Conservation (phyloP, 2,888 invertebrate species). For the Fabriciana adippe region DNA sequence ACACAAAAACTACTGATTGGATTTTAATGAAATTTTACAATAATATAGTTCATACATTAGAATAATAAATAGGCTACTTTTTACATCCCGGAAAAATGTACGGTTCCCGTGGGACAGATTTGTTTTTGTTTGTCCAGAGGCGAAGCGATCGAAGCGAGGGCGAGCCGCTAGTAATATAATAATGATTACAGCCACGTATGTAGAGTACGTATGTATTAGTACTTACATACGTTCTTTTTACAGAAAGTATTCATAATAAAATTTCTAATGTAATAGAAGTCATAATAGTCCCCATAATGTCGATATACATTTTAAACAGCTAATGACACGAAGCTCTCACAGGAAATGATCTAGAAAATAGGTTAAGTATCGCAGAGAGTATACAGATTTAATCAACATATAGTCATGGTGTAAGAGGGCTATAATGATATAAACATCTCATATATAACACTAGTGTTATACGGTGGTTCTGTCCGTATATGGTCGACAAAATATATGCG, state of each 20-base stretch:
- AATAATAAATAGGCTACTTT: no score
- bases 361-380: constrained; percentile 13
- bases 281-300: not conserved
- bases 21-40: no score
- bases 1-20: no score
- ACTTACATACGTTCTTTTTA: no score
- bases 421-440: not conserved
- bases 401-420: constrained; percentile 6
- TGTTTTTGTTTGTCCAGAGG: no score
- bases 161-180: no score
- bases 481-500: not conserved
- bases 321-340: constrained; percentile 11
- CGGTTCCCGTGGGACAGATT: no score
- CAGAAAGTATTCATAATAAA: not conserved
- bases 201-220: no score
- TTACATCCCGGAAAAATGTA: no score
- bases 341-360: constrained; percentile 14
- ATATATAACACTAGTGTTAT: not conserved
- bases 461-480: not conserved
- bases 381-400: constrained; percentile 16
- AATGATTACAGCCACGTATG: no score
- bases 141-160: no score
- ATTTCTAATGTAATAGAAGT: not conserved
- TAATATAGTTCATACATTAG: no score
- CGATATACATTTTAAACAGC: constrained; percentile 5